Conservation (phyloP, 2,888 invertebrate genomes). For the Sinohyriopsis cumingii region DNA sequence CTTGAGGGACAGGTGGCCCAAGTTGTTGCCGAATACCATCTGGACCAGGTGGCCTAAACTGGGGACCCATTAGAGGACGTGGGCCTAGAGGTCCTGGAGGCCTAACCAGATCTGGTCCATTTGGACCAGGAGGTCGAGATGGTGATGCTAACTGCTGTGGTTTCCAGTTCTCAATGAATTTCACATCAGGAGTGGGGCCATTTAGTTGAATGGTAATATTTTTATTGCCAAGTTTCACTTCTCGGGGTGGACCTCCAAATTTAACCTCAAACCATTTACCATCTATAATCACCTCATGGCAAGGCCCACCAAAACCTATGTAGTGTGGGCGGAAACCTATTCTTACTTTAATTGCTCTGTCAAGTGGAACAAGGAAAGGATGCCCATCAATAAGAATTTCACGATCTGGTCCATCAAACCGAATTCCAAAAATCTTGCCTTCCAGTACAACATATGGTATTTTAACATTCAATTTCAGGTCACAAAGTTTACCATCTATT, state of each 20-base stretch:
- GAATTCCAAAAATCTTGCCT: constrained; percentile 77
- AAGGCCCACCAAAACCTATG: constrained; percentile 70
- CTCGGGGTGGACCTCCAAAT: constrained; percentile 90
- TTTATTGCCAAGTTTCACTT: constrained; percentile 85
- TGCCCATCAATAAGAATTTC: constrained; percentile 91
- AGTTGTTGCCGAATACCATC: constrained; percentile 4
- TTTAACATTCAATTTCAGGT: constrained; percentile 59
- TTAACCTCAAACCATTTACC: constrained; percentile 81
- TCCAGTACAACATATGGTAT: constrained; percentile 70
- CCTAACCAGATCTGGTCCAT: no score
- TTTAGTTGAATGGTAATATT: constrained; percentile 83
- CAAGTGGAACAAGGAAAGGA: constrained; percentile 74
- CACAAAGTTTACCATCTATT: constrained; percentile 75
- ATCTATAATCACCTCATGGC: constrained; percentile 70
- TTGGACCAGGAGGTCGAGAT: neutral
- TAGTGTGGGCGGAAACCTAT: constrained; percentile 58
- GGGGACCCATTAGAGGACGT: no score
- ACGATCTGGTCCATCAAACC: constrained; percentile 92
- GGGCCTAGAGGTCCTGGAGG: no score
- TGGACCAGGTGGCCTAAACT: neutral
- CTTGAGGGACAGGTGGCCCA: constrained; percentile 10
- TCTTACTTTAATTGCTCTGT: constrained; percentile 73
- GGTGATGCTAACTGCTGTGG: constrained; percentile 5
- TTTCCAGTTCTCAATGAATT: constrained; percentile 75
- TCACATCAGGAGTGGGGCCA: constrained; percentile 94